phyloP scores from a whole-genome alignment of 2,888 invertebrate genomes.

The Rhodophaea formosa region DNA sequence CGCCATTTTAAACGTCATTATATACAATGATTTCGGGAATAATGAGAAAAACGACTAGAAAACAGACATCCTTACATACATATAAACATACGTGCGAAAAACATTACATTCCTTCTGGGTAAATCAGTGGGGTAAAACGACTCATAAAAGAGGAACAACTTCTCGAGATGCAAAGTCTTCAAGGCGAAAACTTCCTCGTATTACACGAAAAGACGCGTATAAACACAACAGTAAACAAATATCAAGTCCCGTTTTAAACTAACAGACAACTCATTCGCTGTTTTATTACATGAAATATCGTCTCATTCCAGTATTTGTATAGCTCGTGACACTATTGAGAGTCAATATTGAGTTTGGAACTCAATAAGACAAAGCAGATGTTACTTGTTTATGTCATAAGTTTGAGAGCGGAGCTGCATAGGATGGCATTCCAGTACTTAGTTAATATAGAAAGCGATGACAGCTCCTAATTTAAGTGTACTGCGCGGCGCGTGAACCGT shows the following conservation, averaged over 20 bases:
- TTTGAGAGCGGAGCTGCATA: slow-evolving; percentile 37
- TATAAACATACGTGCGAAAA: too few species aligned
- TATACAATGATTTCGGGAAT: too few species aligned
- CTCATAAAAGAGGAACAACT: too few species aligned
- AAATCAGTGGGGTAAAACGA: too few species aligned
- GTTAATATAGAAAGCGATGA: background rate
- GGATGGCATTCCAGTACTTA: slow-evolving; percentile 23
- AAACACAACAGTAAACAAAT: background rate
- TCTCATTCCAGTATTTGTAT: slow-evolving; percentile 35
- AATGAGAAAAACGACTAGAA: too few species aligned
- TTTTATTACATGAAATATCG: slow-evolving; percentile 17
- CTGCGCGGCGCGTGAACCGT: background rate
- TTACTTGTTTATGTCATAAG: slow-evolving; percentile 65
- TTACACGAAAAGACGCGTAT: background rate
- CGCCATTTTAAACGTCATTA: too few species aligned
- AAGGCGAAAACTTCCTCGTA: too few species aligned
- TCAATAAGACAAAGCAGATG: slow-evolving; percentile 73
- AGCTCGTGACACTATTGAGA: slow-evolving; percentile 51
- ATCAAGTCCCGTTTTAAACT: slow-evolving; percentile 1
- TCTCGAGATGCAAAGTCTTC: too few species aligned
- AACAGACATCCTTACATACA: too few species aligned
- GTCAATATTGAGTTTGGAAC: slow-evolving; percentile 66
- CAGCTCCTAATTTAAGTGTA: background rate
- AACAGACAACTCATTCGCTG: background rate
- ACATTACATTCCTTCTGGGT: too few species aligned